Conservation (phyloP, 2,797 vertebrate species). For the Sphenodon punctatus region DNA sequence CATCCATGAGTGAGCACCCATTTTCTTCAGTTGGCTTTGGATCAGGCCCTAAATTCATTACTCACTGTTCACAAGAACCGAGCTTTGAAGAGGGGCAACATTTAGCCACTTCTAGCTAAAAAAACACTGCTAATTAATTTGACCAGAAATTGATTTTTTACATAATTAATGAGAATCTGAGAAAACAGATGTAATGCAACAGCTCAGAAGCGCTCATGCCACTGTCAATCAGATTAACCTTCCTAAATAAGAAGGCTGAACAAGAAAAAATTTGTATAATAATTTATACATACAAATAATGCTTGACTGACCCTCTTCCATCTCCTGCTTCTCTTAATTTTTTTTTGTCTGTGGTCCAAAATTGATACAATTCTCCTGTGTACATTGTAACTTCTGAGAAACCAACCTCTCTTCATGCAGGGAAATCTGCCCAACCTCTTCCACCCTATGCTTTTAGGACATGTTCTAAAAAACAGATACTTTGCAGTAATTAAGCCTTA, state of each 20-base stretch:
- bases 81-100: not conserved
- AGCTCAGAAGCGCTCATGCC: not conserved
- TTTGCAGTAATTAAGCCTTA: no score
- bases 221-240: not conserved
- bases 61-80: not conserved
- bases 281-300: not conserved
- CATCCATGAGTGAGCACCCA: no score
- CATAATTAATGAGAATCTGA: not conserved
- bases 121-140: not conserved
- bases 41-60: not conserved
- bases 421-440: not conserved
- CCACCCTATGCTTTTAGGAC: no score
- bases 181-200: not conserved
- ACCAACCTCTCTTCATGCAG: not conserved
- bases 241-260: not conserved
- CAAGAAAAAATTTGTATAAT: not conserved
- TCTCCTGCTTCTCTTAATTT: not conserved
- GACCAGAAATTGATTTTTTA: not conserved
- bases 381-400: not conserved
- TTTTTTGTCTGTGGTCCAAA: not conserved
- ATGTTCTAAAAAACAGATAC: no score
- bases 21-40: not conserved
- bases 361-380: not conserved
- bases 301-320: not conserved
- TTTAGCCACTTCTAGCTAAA: not conserved